Percentiles rank a stretch among this genome's conserved stretches.
These are phyloP conservation scores for Halocaridina rubra DNA, from an alignment of 2,888 invertebrate species.

Conservation along the genomic window DNA sequence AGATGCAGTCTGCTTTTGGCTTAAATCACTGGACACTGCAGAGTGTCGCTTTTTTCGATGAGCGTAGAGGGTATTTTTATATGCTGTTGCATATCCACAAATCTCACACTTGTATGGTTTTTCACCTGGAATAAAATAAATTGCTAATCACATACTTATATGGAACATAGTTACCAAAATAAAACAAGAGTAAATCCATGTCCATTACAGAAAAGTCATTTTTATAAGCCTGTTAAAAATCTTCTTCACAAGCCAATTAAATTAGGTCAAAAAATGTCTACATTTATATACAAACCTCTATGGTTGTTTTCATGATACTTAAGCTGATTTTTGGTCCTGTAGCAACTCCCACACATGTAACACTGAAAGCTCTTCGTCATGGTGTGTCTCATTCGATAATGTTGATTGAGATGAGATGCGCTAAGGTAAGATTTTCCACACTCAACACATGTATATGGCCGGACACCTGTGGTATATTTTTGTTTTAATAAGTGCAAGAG, in stretches of 20 bases:
- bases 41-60: conserved; percentile 32
- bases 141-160: too few relatives aligned
- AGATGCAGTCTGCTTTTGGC: too few relatives aligned
- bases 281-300: conserved; percentile 41
- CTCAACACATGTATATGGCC: conserved; percentile 34
- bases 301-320: conserved; percentile 45
- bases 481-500: too few relatives aligned
- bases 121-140: conserved; percentile 17
- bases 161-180: too few relatives aligned
- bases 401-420: conserved; percentile 41
- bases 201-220: too few relatives aligned
- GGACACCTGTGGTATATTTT: conserved; percentile 35
- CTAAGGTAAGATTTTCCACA: conserved; percentile 43
- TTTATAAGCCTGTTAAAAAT: too few relatives aligned
- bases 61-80: conserved; percentile 42
- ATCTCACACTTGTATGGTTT: conserved; percentile 40
- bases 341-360: conserved; percentile 39
- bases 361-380: conserved; percentile 24
- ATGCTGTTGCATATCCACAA: conserved; percentile 44
- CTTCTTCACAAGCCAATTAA: too few relatives aligned
- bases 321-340: conserved; percentile 35
- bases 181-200: too few relatives aligned
- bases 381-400: conserved; percentile 31
- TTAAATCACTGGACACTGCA: too few relatives aligned
- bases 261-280: too few relatives aligned